These are phyloP conservation scores for Beroe forskalii DNA, from an alignment of 37 sponge, comb jelly and placozoan species.

Conservation along the genomic window DNA sequence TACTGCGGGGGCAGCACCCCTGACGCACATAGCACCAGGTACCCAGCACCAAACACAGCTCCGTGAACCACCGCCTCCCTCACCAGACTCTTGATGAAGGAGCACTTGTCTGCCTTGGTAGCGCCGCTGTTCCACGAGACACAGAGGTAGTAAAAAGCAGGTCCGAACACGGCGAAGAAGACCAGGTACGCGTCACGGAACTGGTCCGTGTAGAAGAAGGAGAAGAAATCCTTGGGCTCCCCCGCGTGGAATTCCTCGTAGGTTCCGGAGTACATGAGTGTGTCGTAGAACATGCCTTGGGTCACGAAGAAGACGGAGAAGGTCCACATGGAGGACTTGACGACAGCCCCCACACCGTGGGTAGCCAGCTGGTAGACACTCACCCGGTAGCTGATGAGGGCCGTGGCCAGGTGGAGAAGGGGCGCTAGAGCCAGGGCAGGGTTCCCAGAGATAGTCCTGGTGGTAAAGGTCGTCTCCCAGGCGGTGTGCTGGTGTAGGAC, in stretches of 20 bases:
- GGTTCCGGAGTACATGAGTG: conserved; percentile 43
- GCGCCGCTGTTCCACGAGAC: conserved; percentile 27
- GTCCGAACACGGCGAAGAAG: conserved; percentile 25
- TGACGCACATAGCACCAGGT: neutral
- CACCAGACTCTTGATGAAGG: neutral
- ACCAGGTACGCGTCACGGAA: conserved; percentile 36
- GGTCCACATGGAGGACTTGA: neutral
- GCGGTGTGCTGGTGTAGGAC: conserved; percentile 1
- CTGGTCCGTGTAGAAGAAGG: neutral
- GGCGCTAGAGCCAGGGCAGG: conserved; percentile 3
- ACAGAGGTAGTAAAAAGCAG: conserved; percentile 48
- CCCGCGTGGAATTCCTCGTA: conserved; percentile 57
- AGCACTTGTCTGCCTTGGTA: neutral
- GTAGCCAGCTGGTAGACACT: neutral
- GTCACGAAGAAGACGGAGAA: conserved; percentile 32
- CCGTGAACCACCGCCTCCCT: neutral
- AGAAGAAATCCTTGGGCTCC: conserved; percentile 1
- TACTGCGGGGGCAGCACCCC: neutral
- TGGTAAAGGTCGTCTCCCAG: conserved; percentile 44
- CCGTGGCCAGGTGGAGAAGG: neutral
- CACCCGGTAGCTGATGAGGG: conserved; percentile 16
- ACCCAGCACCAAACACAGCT: neutral
- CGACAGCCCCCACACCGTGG: neutral
- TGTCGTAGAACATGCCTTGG: conserved; percentile 60
- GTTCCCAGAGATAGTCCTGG: neutral